A percentile compares a stretch with the other conserved stretches of the same genome.
Conservation (phyloP, 2,888 invertebrate species). For the Heliconius cydno region DNA sequence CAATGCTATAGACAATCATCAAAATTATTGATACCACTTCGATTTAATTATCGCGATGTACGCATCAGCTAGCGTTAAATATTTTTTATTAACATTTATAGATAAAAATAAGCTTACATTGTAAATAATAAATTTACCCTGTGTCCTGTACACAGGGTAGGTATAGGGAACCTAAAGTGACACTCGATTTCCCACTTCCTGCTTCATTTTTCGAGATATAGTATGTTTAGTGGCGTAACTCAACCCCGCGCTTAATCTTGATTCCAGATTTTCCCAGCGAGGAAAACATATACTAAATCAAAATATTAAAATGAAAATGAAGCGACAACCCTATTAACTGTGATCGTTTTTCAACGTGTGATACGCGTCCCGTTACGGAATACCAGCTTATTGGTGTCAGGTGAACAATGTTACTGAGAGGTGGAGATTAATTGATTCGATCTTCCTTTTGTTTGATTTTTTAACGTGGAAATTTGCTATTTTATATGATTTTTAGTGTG, state of each 20-base stretch:
- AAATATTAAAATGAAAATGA: not conserved
- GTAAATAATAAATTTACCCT: not conserved
- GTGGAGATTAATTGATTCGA: slow-evolving; percentile 33
- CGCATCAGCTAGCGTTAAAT: too few species aligned
- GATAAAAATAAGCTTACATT: too few species aligned
- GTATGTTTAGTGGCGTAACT: not conserved
- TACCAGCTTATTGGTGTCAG: slow-evolving; percentile 50
- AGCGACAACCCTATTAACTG: slow-evolving; percentile 47
- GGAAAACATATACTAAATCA: too few species aligned
- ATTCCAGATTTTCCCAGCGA: too few species aligned
- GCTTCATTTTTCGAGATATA: not conserved
- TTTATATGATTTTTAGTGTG: not conserved
- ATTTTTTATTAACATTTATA: too few species aligned
- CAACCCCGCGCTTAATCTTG: not conserved
- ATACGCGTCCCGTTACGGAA: slow-evolving; percentile 51
- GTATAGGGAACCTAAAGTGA: not conserved
- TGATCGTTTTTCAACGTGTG: slow-evolving; percentile 73
- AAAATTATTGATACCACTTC: too few species aligned
- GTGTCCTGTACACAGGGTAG: not conserved
- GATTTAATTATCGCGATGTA: too few species aligned
- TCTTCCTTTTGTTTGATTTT: slow-evolving; percentile 25
- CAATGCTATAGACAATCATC: too few species aligned
- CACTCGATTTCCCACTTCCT: not conserved
- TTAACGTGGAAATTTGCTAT: not conserved
- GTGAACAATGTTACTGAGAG: slow-evolving; percentile 40